These are phyloP conservation scores for Poecile atricapillus DNA, from an alignment of 2,113 vertebrate species.

Conservation along the genomic window DNA sequence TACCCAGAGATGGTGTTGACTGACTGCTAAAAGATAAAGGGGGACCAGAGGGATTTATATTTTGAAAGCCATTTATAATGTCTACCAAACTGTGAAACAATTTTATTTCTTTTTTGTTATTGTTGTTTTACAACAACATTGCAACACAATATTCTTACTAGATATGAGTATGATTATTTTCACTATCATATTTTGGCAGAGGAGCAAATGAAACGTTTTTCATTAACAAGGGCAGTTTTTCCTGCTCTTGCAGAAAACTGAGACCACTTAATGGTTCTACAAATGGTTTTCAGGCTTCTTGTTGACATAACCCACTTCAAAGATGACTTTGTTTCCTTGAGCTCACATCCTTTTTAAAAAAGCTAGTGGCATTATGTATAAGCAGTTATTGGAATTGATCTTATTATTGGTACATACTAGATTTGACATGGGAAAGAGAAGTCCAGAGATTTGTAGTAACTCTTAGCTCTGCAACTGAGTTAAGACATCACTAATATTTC, in stretches of 20 bases:
- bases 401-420: not conserved
- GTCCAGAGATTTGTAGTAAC: not conserved
- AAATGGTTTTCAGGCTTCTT: not conserved
- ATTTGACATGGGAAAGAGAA: not conserved
- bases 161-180: not conserved
- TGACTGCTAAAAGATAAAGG: not conserved
- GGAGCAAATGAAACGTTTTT: not conserved
- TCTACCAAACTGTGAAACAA: not conserved
- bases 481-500: not conserved
- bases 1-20: not conserved
- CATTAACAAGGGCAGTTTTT: not conserved
- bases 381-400: not conserved
- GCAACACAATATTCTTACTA: not conserved
- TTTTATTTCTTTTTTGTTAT: not conserved
- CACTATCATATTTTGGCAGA: not conserved
- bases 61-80: not conserved
- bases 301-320: not conserved
- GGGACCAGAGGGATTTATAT: not conserved
- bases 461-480: not conserved
- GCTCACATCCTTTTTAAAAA: not conserved
- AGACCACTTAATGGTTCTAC: not conserved
- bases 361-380: not conserved
- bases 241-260: not conserved
- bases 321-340: not conserved
- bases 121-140: not conserved